Conservation (phyloP, 2,113 vertebrate genomes). For the Myotis davidii region DNA sequence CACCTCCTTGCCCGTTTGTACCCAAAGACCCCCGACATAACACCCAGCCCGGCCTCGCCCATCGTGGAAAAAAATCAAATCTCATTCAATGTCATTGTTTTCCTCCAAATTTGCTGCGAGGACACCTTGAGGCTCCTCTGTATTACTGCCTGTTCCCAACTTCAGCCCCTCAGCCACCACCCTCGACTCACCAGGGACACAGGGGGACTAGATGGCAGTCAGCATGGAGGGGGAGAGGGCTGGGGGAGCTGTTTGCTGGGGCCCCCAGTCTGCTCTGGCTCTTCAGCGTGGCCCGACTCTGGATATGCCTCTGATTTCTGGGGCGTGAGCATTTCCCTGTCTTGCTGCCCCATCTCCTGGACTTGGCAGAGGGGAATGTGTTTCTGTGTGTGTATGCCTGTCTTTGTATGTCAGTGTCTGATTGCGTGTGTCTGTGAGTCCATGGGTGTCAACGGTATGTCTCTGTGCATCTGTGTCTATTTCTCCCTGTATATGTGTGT, state of each 20-base stretch:
- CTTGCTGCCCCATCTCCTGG: background rate
- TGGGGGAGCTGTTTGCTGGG: too few relatives aligned
- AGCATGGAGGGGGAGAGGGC: background rate
- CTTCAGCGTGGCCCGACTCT: background rate
- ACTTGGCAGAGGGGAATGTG: background rate
- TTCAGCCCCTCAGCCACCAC: background rate
- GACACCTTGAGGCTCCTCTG: slow-evolving; percentile 71
- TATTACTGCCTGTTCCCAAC: slow-evolving; percentile 20
- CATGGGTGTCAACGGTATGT: background rate
- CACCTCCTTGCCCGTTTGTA: slow-evolving; percentile 1
- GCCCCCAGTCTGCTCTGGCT: background rate
- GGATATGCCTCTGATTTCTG: background rate
- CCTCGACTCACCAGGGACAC: background rate
- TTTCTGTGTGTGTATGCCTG: background rate
- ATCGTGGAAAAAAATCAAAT: slow-evolving; percentile 79
- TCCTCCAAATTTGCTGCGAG: slow-evolving; percentile 80
- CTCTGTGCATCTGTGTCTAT: background rate
- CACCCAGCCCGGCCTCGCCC: slow-evolving; percentile 60
- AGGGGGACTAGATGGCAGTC: too few relatives aligned
- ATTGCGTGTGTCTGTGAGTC: background rate
- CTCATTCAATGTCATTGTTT: slow-evolving; percentile 81
- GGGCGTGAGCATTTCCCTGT: background rate
- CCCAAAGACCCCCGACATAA: slow-evolving; percentile 53
- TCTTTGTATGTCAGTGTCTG: background rate
- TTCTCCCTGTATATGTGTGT: background rate